Base-by-base conservation (phyloP, 2,888 invertebrate genomes). In the Tigriopus californicus region DNA sequence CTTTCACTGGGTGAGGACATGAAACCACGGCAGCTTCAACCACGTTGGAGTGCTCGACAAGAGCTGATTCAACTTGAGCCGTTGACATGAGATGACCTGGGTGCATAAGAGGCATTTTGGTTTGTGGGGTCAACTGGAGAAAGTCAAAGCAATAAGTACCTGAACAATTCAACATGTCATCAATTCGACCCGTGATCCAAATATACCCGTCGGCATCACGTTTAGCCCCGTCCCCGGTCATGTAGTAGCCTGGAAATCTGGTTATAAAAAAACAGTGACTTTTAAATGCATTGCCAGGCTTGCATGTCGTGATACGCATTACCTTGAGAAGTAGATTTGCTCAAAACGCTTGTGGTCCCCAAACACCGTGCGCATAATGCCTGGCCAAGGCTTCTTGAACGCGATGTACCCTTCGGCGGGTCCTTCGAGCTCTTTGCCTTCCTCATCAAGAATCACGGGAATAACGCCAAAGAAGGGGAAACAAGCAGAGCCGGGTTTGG, bases 141-240 rank as follows among this genome's bases (percentile, higher is more conserved):
- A n/a, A n/a, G n/a, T n/a, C n/a, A n/a, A n/a, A n/a, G n/a, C n/a
- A n/a, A n/a, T n/a, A n/a, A n/a, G n/a, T n/a, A 33, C 33, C 98
- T 1, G 92, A 94, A 10, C 98, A 95, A 72, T 98, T 98, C 65
- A 98, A 75, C 90, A 98, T 94, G 71, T 98, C 98, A 70, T 98
- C 97, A 44, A 95, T 87, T 61, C 95, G 81, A 0, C 95, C 95
- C 0, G 94, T 95, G 61, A 97, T 84, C 92, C 92, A 94, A 60
- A 91, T 74, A 71, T 91, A 92, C 0, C 95, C 95, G 70, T 98
- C 95, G 22, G 48, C 48, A 42, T 59, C 59, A 41, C 59, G 48
- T 42, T 59, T 59, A 2, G 59, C 59, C 52, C 59, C 59, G 41
- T 59, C 59, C 2, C 59, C 59, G 24, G 33, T 49, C 59, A 59